Conservation (phyloP, 2,113 vertebrate genomes). For the Machaerirhynchus nigripectus region DNA sequence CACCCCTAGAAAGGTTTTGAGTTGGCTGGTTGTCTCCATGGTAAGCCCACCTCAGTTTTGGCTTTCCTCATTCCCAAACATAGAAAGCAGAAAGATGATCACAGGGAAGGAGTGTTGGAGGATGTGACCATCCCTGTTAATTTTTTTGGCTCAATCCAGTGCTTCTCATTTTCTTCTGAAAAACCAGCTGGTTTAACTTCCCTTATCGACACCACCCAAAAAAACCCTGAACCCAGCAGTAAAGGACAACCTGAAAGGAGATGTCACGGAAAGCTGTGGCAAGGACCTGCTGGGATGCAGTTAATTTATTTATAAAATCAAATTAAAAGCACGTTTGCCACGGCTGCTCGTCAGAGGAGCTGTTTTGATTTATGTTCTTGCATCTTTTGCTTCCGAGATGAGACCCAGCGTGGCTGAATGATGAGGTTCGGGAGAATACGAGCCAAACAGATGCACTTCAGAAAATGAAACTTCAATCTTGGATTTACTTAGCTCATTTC, state of each 20-base stretch:
- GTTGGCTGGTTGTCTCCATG: not conserved
- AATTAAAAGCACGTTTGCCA: not conserved
- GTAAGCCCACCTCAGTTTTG: not conserved
- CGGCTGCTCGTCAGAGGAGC: not conserved
- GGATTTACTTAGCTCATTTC: constrained; percentile 55
- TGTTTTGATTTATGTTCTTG: not conserved
- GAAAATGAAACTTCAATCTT: constrained; percentile 26
- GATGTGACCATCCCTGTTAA: not conserved
- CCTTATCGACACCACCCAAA: not conserved
- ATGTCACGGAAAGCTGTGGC: not conserved
- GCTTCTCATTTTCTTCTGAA: not conserved
- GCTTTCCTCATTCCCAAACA: not conserved
- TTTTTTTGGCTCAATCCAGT: not conserved
- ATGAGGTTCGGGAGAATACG: not conserved
- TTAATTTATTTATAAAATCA: not conserved
- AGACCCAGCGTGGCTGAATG: not conserved
- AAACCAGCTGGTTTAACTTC: not conserved
- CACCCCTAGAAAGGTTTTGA: not conserved
- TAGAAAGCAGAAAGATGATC: not conserved
- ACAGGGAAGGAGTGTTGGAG: not conserved
- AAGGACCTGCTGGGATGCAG: not conserved
- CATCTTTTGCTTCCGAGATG: not conserved
- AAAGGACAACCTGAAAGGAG: not conserved
- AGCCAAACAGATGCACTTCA: constrained; percentile 59
- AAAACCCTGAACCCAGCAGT: rapidly evolving